phyloP scores from a whole-genome alignment of 2,888 invertebrate genomes.

The Crocallis elinguaria region DNA sequence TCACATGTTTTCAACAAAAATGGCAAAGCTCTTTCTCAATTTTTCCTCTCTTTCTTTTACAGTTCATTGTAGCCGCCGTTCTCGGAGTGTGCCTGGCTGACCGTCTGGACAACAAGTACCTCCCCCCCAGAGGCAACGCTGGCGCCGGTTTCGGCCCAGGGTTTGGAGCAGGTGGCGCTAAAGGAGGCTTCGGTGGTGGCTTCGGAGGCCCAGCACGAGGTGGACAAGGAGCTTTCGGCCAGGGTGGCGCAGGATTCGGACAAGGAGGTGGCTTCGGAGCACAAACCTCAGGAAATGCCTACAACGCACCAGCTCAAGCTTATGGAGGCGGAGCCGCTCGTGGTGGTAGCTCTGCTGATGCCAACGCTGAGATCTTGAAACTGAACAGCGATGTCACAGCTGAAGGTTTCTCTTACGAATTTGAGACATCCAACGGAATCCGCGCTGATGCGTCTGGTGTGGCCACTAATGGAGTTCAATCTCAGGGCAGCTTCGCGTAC shows the following conservation, averaged over 20 bases:
- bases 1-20: no score
- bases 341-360: slow-evolving; percentile 58
- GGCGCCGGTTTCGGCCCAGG: slow-evolving; percentile 71
- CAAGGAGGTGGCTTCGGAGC: slow-evolving; percentile 33
- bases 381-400: slow-evolving; percentile 75
- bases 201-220: slow-evolving; percentile 41
- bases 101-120: slow-evolving; percentile 79
- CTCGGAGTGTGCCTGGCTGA: slow-evolving; percentile 76
- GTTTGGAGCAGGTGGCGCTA: slow-evolving; percentile 41
- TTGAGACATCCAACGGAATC: slow-evolving; percentile 80
- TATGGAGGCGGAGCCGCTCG: slow-evolving; percentile 47
- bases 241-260: slow-evolving; percentile 29
- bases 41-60: slow-evolving; percentile 40
- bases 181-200: slow-evolving; percentile 41
- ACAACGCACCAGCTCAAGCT: slow-evolving; percentile 50
- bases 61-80: slow-evolving; percentile 76
- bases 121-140: slow-evolving; percentile 75
- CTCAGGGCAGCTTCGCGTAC: slow-evolving; percentile 78
- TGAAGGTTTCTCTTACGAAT: slow-evolving; percentile 77
- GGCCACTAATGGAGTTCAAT: slow-evolving; percentile 78
- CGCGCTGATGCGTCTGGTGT: slow-evolving; percentile 77
- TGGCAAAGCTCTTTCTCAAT: no score
- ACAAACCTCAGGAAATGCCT: slow-evolving; percentile 47
- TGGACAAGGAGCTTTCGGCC: slow-evolving; percentile 29
- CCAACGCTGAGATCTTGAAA: slow-evolving; percentile 71